Evolutionary conservation across 2,113 vertebrate genomes (phyloP).

Genomic region (Ciconia maguari): DNA sequence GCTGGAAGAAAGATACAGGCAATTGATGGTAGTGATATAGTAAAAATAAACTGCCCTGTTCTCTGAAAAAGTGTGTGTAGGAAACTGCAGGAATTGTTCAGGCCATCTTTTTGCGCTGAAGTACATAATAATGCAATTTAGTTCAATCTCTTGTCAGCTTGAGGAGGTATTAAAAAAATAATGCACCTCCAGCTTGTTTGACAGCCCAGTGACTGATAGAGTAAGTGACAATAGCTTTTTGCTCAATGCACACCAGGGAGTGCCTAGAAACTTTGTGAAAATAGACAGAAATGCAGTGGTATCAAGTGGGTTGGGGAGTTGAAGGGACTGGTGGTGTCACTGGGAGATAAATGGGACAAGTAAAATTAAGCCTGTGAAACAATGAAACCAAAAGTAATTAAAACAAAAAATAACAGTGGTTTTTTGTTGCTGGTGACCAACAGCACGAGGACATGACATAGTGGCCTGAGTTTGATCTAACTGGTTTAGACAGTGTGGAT

Average conservation of each 20-base stretch:
- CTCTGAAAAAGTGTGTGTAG: neutral
- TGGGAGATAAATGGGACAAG: neutral
- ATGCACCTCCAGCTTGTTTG: neutral
- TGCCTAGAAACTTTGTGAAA: slow-evolving; percentile 4
- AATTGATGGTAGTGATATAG: neutral
- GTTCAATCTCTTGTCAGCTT: neutral
- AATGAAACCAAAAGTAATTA: neutral
- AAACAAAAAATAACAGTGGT: neutral
- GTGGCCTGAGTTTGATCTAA: neutral
- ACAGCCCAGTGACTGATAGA: neutral
- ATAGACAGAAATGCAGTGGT: neutral
- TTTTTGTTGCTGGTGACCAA: neutral
- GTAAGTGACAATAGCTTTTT: slow-evolving; percentile 7
- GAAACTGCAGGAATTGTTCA: neutral
- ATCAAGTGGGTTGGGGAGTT: neutral
- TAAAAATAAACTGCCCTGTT: neutral
- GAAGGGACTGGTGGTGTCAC: neutral
- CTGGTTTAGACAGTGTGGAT: neutral
- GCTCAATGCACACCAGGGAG: neutral
- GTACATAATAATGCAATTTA: neutral
- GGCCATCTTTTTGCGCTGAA: neutral
- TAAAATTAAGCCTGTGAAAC: neutral
- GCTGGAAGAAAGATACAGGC: neutral
- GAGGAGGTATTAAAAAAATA: neutral
- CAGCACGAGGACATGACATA: neutral